These are phyloP conservation scores for Sminthurinus aureus DNA, from an alignment of 2,888 invertebrate species.

Conservation along the genomic window DNA sequence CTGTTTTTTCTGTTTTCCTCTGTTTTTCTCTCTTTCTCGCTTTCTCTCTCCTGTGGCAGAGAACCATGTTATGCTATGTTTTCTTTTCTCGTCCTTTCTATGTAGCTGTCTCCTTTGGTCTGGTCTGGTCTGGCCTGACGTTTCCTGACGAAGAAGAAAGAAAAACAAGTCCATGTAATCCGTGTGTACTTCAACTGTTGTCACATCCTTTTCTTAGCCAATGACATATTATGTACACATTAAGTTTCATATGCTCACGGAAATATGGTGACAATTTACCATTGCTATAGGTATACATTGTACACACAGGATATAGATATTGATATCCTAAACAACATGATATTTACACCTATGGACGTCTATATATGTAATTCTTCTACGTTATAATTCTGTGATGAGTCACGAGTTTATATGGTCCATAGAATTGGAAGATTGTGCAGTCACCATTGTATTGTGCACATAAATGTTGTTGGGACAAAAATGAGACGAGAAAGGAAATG, in stretches of 20 bases:
- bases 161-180: too few species aligned
- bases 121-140: neutral
- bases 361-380: slow-evolving; percentile 4
- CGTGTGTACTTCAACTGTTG: neutral
- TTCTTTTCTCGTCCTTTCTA: neutral
- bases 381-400: neutral
- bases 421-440: neutral
- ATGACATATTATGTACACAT: too few species aligned
- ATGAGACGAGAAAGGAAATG: neutral
- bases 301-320: too few species aligned
- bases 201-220: neutral
- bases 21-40: neutral
- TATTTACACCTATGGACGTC: neutral
- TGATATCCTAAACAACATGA: neutral
- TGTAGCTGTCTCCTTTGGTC: neutral
- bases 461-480: neutral
- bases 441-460: neutral
- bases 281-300: too few species aligned
- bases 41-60: neutral
- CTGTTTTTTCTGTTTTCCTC: neutral
- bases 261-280: neutral
- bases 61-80: neutral
- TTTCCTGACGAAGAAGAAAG: too few species aligned
- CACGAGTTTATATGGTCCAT: neutral
- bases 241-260: neutral